Evolutionary conservation across 2,888 invertebrate species (phyloP).

Genomic region (Eristalis tenax): DNA sequence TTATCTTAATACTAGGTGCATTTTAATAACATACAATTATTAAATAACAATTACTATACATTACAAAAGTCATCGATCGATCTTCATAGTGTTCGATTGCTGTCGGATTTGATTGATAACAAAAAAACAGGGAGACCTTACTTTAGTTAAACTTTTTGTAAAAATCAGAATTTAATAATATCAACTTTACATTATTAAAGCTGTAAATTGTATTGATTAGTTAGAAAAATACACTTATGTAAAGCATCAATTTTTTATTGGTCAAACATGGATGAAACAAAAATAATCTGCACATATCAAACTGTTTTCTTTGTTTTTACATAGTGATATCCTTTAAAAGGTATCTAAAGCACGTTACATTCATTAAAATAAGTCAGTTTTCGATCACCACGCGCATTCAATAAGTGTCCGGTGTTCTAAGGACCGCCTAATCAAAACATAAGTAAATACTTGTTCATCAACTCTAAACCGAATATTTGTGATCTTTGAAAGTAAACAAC

Average conservation of each 20-base stretch:
- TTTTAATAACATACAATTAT: slow-evolving; percentile 53
- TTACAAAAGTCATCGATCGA: slow-evolving; percentile 68
- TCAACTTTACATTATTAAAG: slow-evolving; percentile 24
- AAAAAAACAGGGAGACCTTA: slow-evolving; percentile 44
- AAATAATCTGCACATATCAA: slow-evolving; percentile 41
- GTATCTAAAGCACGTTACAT: slow-evolving; percentile 39
- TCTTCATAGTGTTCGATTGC: slow-evolving; percentile 53
- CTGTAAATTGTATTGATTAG: slow-evolving; percentile 22
- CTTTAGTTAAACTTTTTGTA: slow-evolving; percentile 21
- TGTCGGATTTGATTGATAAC: slow-evolving; percentile 55
- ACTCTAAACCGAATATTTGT: slow-evolving; percentile 50
- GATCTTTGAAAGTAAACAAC: slow-evolving; percentile 46
- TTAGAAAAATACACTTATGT: slow-evolving; percentile 27
- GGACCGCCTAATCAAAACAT: slow-evolving; percentile 34
- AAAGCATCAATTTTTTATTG: slow-evolving; percentile 38
- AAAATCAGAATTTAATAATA: slow-evolving; percentile 26
- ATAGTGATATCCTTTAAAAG: slow-evolving; percentile 42
- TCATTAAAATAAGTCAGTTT: slow-evolving; percentile 38
- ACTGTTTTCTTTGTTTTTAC: slow-evolving; percentile 24
- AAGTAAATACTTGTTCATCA: slow-evolving; percentile 42
- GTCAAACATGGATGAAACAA: slow-evolving; percentile 49
- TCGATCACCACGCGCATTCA: slow-evolving; percentile 38
- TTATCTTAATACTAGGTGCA: slow-evolving; percentile 55
- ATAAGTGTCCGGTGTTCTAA: slow-evolving; percentile 21
- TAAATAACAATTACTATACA: slow-evolving; percentile 68